phyloP scores from a whole-genome alignment of 2,888 invertebrate species.

The Dolichomitus sp. region DNA sequence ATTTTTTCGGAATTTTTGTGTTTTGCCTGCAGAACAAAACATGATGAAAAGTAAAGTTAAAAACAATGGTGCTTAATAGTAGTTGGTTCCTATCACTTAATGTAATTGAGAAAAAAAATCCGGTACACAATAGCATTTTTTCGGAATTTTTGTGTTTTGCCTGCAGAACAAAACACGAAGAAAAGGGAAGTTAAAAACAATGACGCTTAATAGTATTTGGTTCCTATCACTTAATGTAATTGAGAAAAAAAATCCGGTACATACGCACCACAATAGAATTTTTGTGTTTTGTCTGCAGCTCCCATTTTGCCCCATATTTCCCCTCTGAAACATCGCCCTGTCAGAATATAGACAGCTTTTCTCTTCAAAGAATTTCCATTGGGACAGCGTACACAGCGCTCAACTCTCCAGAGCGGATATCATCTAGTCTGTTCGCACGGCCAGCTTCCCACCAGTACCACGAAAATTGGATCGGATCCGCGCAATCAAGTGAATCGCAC shows the following conservation, averaged over 20 bases:
- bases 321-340: slow-evolving; percentile 6
- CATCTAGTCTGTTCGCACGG: slow-evolving; percentile 28
- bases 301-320: not conserved
- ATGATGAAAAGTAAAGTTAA: too few relatives aligned
- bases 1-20: too few relatives aligned
- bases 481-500: slow-evolving; percentile 58
- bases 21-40: too few relatives aligned
- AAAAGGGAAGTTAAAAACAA: too few relatives aligned
- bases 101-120: not conserved
- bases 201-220: too few relatives aligned
- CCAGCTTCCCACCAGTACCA: slow-evolving; percentile 13
- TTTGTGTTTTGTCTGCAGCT: not conserved
- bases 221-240: not conserved
- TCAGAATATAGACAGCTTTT: slow-evolving; percentile 18
- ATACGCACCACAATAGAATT: not conserved
- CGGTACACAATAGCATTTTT: too few relatives aligned
- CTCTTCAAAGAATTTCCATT: slow-evolving; percentile 25
- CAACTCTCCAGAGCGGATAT: slow-evolving; percentile 19
- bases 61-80: too few relatives aligned
- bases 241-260: not conserved
- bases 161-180: too few relatives aligned
- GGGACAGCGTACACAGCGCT: slow-evolving; percentile 3
- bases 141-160: too few relatives aligned
- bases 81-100: not conserved
- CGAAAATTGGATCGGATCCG: slow-evolving; percentile 52